phyloP scores from a whole-genome alignment of 2,797 vertebrate genomes.

The Apogon talboti region DNA sequence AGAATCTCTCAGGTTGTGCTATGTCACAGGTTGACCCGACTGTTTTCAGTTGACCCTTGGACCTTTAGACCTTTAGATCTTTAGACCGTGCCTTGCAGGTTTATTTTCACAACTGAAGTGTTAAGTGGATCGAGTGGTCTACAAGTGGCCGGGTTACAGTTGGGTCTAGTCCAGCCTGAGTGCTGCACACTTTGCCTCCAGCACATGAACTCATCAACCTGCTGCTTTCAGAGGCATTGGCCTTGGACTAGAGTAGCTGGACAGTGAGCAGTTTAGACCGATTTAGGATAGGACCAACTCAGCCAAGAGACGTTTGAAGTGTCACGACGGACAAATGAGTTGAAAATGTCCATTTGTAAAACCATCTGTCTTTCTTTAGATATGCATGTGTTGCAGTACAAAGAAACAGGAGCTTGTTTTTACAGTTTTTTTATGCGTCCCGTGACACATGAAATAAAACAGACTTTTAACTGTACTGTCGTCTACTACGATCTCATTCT shows the following conservation, averaged over 20 bases:
- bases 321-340: background rate
- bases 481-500: background rate
- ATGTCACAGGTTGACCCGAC: background rate
- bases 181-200: conserved; percentile 24
- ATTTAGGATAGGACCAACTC: conserved; percentile 32
- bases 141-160: conserved; percentile 56
- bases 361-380: background rate
- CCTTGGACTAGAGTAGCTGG: conserved; percentile 19
- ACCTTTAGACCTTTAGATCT: background rate
- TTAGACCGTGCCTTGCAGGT: conserved; percentile 29
- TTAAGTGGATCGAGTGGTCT: conserved; percentile 56
- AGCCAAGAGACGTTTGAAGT: conserved; percentile 3
- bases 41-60: background rate
- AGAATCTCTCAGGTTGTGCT: background rate
- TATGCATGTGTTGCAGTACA: background rate
- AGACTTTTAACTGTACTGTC: too few species aligned
- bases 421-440: background rate
- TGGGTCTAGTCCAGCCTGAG: conserved; percentile 39
- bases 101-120: conserved; percentile 57
- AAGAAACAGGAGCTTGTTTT: background rate
- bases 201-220: conserved; percentile 59
- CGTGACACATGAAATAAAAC: too few species aligned
- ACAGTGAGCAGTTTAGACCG: conserved; percentile 6
- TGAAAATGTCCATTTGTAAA: background rate
- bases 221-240: conserved; percentile 5